Percentiles rank a stretch among this genome's conserved stretches.
phyloP scores from a whole-genome alignment of 2,113 vertebrate genomes.

The Lontra canadensis region DNA sequence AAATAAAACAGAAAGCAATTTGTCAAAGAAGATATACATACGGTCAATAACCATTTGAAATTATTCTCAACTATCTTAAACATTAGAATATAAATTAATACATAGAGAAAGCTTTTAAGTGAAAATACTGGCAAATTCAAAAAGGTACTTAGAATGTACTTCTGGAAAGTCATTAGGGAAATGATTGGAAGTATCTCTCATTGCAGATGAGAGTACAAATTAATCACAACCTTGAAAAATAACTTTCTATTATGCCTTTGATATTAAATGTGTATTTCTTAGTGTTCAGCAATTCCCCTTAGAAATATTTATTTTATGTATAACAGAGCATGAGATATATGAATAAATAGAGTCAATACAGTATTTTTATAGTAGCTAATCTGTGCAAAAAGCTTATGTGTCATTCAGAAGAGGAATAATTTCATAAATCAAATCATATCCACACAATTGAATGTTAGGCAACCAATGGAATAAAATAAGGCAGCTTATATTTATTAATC shows the following conservation, averaged over 20 bases:
- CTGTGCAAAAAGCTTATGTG: not conserved
- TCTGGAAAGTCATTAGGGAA: not conserved
- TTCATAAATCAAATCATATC: not conserved
- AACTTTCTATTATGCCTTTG: not conserved
- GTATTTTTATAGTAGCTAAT: not conserved
- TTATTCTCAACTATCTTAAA: not conserved
- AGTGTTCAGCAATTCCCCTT: not conserved
- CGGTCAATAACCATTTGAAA: not conserved
- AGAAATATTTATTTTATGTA: not conserved
- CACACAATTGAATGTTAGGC: not conserved
- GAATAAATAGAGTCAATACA: not conserved
- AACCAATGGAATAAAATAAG: not conserved
- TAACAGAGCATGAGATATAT: not conserved
- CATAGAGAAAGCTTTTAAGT: not conserved
- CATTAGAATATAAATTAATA: not conserved
- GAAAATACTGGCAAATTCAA: not conserved
- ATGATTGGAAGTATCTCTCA: not conserved
- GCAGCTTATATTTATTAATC: not conserved
- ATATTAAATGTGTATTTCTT: not conserved
- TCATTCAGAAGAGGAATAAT: not conserved
- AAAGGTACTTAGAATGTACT: not conserved
- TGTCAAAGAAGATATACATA: not conserved
- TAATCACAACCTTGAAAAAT: not conserved
- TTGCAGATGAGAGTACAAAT: not conserved
- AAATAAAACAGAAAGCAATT: not conserved